Percentiles rank a stretch among this genome's conserved stretches.
These are phyloP conservation scores for Kryphioiulus occultus DNA, from an alignment of 2,888 invertebrate genomes.

Conservation along the genomic window DNA sequence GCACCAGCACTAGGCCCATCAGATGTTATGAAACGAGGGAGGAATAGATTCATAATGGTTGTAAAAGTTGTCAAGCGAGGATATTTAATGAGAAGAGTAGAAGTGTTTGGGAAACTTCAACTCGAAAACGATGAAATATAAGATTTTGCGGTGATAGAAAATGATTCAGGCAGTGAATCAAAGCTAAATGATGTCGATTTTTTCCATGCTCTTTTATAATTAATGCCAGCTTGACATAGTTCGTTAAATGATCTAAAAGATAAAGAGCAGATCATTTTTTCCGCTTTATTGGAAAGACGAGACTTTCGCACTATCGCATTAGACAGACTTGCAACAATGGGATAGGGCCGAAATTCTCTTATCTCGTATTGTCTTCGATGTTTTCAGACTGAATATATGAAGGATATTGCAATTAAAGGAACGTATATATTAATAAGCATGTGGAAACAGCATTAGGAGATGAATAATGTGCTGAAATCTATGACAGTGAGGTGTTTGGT, in stretches of 20 bases:
- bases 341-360: not conserved
- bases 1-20: not conserved
- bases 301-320: slow-evolving; percentile 13
- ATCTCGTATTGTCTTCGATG: not conserved
- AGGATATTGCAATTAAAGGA: not conserved
- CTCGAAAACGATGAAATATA: slow-evolving; percentile 27
- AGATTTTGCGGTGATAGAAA: slow-evolving; percentile 40
- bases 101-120: slow-evolving; percentile 40
- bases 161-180: slow-evolving; percentile 36
- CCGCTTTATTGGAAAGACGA: slow-evolving; percentile 32
- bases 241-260: slow-evolving; percentile 39
- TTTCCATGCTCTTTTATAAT: slow-evolving; percentile 26
- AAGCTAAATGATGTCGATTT: slow-evolving; percentile 39
- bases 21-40: slow-evolving; percentile 30
- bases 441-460: not conserved
- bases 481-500: not conserved
- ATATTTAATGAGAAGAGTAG: slow-evolving; percentile 32
- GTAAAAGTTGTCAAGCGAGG: slow-evolving; percentile 40
- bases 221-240: slow-evolving; percentile 40
- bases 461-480: not conserved
- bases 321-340: not conserved
- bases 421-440: not conserved
- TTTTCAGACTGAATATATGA: not conserved
- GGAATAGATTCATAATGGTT: slow-evolving; percentile 34
- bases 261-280: slow-evolving; percentile 39